Base-by-base conservation (phyloP, 2,888 invertebrate species). In the Eutolmus rufibarbis region DNA sequence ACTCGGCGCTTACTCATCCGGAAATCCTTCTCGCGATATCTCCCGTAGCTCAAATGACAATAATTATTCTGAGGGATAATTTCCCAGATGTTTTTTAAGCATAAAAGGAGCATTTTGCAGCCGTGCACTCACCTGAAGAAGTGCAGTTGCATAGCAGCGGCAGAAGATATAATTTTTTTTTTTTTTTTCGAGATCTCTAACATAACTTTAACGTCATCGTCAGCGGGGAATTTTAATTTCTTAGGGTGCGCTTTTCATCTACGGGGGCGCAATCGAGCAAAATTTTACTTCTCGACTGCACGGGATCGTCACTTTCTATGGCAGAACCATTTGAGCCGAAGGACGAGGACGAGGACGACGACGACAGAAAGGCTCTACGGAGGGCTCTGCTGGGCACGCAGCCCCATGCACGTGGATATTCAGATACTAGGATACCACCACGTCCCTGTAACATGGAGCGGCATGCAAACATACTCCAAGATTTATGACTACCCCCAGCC, bases 401-500 rank as follows among this genome's bases (percentile, higher is more conserved):
- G 31, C 16, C 37, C 12, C 5, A 77, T 56, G 46, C 46, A 28
- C 37, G 16, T 56, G 56, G 43, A 46, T 46, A 46, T 16, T 46
- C 16, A 46, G 16, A 46, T 46, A 14, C 43, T 40, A 1, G 40
- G 40, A 2, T 40, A 0, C 40, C 7, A 7, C 43, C 16, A 84
- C 14, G 57, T 43, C n/a, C 34, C 2, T 40, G 57, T 28, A 34
- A 57, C 57, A 43, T 66, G 12, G 43, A 86, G 56, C 77, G 82
- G 81, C 57, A 74, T 82, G 76, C 82, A 86, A 88, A 88, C 46
- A 88, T 77, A 56, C 46, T 74, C 46, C 76, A 88, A 76, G 86
- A 88, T 88, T 86, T 87, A 88, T 88, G 86, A 86, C 82, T 88
- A 84, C 76, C 43, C 46, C 76, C 31, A 81, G 56, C 40, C 86